Percentiles rank a stretch among this genome's conserved stretches.
Evolutionary conservation across 2,888 invertebrate genomes (phyloP).

Genomic region (Lathronympha strigana): DNA sequence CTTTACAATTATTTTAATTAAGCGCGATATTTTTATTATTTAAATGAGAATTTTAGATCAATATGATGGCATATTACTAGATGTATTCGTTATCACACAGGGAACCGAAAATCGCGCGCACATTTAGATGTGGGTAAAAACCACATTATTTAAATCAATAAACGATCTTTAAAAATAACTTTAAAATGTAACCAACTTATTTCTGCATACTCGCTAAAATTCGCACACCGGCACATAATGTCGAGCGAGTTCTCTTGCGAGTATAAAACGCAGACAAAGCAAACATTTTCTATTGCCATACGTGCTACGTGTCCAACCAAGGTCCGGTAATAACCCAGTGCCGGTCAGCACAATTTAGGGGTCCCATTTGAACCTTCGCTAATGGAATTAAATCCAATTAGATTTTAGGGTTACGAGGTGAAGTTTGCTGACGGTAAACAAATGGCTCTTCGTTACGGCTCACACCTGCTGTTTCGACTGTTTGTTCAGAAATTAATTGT

Average conservation of each 20-base stretch:
- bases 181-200: background rate
- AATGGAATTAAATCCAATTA: conserved; percentile 85
- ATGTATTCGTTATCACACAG: too few species aligned
- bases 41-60: too few species aligned
- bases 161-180: background rate
- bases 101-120: too few species aligned
- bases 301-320: conserved; percentile 46
- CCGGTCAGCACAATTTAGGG: conserved; percentile 81
- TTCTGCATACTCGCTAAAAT: background rate
- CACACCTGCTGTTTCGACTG: conserved; percentile 71
- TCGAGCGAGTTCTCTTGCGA: conserved; percentile 31
- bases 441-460: conserved; percentile 74
- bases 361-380: conserved; percentile 80
- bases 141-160: too few species aligned
- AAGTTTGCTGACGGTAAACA: conserved; percentile 79
- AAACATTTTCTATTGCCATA: conserved; percentile 52
- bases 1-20: too few species aligned
- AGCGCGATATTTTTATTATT: too few species aligned
- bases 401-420: conserved; percentile 83
- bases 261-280: conserved; percentile 43
- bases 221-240: background rate
- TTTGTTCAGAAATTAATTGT: conserved; percentile 67
- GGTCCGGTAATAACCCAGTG: conserved; percentile 71
- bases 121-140: too few species aligned
- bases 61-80: too few species aligned